Percentiles rank a stretch among this genome's conserved stretches.
phyloP scores from a whole-genome alignment of 2,888 invertebrate genomes.

The Lobophora halterata region DNA sequence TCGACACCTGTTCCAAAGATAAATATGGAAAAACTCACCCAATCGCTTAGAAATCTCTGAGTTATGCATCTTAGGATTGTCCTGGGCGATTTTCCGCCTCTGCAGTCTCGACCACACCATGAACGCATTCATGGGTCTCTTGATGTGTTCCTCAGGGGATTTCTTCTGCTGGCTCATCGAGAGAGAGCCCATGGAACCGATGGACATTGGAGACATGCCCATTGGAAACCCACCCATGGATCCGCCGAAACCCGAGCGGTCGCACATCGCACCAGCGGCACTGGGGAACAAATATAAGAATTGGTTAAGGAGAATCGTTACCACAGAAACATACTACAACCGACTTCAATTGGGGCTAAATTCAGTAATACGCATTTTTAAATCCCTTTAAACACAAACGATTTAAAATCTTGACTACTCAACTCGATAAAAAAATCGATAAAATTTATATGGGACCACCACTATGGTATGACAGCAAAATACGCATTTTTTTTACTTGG shows the following conservation, averaged over 20 bases:
- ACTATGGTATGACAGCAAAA: too few relatives aligned
- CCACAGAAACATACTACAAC: too few relatives aligned
- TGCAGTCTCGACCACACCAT: constrained; percentile 98
- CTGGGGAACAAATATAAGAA: constrained; percentile 58
- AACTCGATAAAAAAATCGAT: too few relatives aligned
- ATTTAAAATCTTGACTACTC: too few relatives aligned
- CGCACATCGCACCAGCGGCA: constrained; percentile 88
- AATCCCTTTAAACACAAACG: too few relatives aligned
- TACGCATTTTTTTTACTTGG: too few relatives aligned
- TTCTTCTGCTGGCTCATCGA: constrained; percentile 81
- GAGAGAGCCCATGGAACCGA: constrained; percentile 77
- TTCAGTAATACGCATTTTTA: too few relatives aligned
- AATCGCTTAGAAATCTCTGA: constrained; percentile 97
- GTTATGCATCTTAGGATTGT: constrained; percentile 99
- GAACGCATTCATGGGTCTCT: constrained; percentile 98
- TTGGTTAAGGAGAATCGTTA: too few relatives aligned
- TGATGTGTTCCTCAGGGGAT: constrained; percentile 93
- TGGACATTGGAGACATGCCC: constrained; percentile 77
- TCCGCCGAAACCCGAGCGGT: constrained; percentile 82
- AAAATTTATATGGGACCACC: too few relatives aligned
- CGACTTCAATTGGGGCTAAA: too few relatives aligned
- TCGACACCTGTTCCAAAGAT: too few relatives aligned
- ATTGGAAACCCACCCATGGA: constrained; percentile 79
- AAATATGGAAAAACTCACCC: constrained; percentile 79
- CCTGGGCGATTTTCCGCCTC: constrained; percentile 96